phyloP scores from a whole-genome alignment of 1,140 invertebrate genomes.

The Apis cerana region DNA sequence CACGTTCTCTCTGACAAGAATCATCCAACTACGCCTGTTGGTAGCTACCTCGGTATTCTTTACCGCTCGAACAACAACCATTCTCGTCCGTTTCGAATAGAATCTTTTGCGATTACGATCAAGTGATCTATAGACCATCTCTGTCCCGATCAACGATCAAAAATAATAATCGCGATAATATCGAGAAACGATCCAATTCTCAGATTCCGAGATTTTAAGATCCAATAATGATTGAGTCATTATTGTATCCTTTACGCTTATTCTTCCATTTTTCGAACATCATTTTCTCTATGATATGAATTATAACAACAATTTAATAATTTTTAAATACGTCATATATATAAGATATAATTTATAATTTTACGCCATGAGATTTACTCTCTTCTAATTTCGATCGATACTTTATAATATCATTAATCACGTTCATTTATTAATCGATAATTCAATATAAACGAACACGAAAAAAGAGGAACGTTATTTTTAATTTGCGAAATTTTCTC shows the following conservation, averaged over 20 bases:
- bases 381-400: not conserved
- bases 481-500: constrained; percentile 1
- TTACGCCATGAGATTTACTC: too few relatives aligned
- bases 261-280: too few relatives aligned
- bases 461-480: not conserved
- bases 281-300: too few relatives aligned
- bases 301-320: too few relatives aligned
- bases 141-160: not conserved
- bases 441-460: not conserved
- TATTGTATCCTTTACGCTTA: too few relatives aligned
- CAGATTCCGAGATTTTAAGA: too few relatives aligned
- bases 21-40: not conserved
- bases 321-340: too few relatives aligned
- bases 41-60: not conserved
- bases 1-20: constrained; percentile 14
- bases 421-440: not conserved
- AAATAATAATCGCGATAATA: too few relatives aligned
- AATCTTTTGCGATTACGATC: constrained; percentile 14
- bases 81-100: not conserved
- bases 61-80: not conserved
- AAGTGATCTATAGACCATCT: not conserved
- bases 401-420: not conserved
- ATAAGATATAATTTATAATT: too few relatives aligned
- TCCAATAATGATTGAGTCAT: too few relatives aligned
- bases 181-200: too few relatives aligned